These are phyloP conservation scores for Ageneiosus marmoratus DNA, from an alignment of 2,113 vertebrate species.

Conservation along the genomic window DNA sequence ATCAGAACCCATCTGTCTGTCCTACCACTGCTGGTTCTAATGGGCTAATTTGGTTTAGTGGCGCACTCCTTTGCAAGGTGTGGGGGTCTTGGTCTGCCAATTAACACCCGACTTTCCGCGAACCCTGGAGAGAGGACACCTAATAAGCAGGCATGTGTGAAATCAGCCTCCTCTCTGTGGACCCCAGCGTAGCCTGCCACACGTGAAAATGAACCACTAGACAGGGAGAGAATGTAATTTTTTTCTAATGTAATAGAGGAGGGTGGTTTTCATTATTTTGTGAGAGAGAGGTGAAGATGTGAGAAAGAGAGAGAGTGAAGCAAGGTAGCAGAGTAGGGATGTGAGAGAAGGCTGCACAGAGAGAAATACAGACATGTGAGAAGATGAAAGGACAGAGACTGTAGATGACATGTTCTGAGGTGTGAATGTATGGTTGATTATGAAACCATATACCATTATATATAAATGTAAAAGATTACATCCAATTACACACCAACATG, in stretches of 20 bases:
- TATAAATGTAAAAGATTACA: conserved; percentile 3
- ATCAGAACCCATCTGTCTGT: conserved; percentile 26
- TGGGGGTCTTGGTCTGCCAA: conserved; percentile 73
- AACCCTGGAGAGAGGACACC: conserved; percentile 64
- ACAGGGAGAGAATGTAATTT: conserved; percentile 59
- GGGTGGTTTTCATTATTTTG: conserved; percentile 37
- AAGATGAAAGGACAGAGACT: conserved; percentile 32
- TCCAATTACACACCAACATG: neutral
- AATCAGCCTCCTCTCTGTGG: conserved; percentile 64
- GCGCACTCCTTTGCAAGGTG: conserved; percentile 63
- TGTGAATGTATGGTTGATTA: neutral
- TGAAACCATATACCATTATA: neutral
- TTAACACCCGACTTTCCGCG: conserved; percentile 72
- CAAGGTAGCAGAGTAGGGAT: neutral
- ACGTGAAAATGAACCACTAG: conserved; percentile 73
- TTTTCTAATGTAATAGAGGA: conserved; percentile 10
- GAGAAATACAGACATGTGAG: conserved; percentile 8
- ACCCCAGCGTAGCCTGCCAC: conserved; percentile 56
- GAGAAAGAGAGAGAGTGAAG: neutral
- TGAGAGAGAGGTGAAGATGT: neutral
- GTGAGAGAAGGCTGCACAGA: neutral
- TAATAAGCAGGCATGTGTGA: conserved; percentile 74
- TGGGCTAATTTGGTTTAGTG: conserved; percentile 68
- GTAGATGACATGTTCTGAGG: neutral
- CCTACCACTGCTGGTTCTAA: conserved; percentile 61